Base-by-base conservation (phyloP, 2,888 invertebrate genomes). In the Diplolepis rosae region DNA sequence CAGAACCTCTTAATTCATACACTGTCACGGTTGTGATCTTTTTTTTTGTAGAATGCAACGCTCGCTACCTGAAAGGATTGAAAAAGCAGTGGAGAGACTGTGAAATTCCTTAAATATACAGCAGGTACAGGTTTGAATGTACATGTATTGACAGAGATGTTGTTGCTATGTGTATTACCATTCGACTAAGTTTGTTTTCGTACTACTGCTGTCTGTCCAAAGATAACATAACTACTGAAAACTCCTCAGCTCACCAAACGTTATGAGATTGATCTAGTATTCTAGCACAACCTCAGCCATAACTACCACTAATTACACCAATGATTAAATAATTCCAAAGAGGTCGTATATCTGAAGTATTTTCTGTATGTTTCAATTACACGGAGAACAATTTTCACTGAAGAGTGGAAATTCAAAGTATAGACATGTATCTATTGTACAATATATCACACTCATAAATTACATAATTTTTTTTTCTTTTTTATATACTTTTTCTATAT, bases 101-200 rank as follows among this genome's bases (percentile, higher is more conserved):
- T 22, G 27, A 39, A 61, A 61, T 61, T 39, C 39, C 22, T 61
- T 61, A 35, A 52, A 28, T 39, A 61, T 61, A 61, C 27, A 35
- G 24, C 13, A 24, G 24, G 6, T 32, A 18, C 3, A 22, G 56
- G 7, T 56, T 61, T 35, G 39, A 61, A 61, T 35, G 35, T 39
- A 39, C 22, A n/a, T n/a, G n/a, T n/a, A n/a, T n/a, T n/a, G n/a
- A n/a, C 35, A n/a, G 35, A 35, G 56, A 56, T 32, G 22, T 15
- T 61, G 56, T 22, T n/a, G 39, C 61, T n/a, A n/a, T n/a, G n/a
- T n/a, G n/a, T n/a, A n/a, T n/a, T 61, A 39, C 61, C 39, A 39
- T 11, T 39, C n/a, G 61, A 61, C 61, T 7, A 6, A 61, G 61
- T 61, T 61, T 61, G 39, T 61, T 61, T 39, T 61, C 61, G 27